Evolutionary conservation across 2,888 invertebrate genomes (phyloP).

Genomic region (Drosophila neotestacea): DNA sequence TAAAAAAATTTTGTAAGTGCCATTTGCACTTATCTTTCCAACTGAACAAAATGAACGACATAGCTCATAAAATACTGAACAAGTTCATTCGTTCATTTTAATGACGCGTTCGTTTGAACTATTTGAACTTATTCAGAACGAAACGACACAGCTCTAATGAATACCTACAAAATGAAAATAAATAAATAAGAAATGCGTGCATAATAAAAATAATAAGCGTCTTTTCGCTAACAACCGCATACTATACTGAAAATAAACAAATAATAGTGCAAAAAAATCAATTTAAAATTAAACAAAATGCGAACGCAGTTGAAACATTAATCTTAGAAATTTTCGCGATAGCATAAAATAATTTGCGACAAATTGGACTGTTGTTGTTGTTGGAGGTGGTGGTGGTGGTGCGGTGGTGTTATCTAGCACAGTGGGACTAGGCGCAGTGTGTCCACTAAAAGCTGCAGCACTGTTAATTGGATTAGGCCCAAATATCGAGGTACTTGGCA

Average conservation of each 20-base stretch:
- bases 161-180: constrained; percentile 51
- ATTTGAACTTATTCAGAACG: too few relatives aligned
- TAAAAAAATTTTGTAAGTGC: too few relatives aligned
- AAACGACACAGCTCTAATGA: constrained; percentile 7
- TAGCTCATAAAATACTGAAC: too few relatives aligned
- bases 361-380: constrained; percentile 1
- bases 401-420: constrained; percentile 13
- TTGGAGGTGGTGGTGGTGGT: background rate
- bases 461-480: constrained; percentile 48
- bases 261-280: constrained; percentile 28
- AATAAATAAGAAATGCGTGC: constrained; percentile 40
- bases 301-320: background rate
- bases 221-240: constrained; percentile 14
- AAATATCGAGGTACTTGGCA: constrained; percentile 5
- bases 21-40: too few relatives aligned
- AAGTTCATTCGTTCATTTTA: too few relatives aligned
- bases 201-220: constrained; percentile 24
- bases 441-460: constrained; percentile 31
- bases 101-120: too few relatives aligned
- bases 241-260: constrained; percentile 49
- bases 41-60: too few relatives aligned
- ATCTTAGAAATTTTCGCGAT: background rate
- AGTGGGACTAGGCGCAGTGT: constrained; percentile 29
- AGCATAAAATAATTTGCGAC: background rate
- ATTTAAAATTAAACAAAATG: background rate